Evolutionary conservation across 2,797 vertebrate species (phyloP).

Genomic region (Xyrichtys novacula): DNA sequence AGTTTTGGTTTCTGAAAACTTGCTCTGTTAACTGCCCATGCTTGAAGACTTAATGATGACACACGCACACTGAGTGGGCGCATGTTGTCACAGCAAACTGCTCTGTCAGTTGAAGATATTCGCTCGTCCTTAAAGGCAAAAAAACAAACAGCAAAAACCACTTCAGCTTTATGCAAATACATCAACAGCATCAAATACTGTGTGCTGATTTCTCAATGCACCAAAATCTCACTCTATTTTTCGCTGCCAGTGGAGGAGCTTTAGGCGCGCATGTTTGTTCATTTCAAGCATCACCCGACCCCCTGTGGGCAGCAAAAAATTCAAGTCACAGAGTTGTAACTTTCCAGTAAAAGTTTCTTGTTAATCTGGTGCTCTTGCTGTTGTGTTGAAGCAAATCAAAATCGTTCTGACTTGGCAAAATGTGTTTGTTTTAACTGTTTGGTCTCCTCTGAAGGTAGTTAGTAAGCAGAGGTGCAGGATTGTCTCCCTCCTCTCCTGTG

Average conservation of each 20-base stretch:
- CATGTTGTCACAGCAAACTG: slow-evolving; percentile 31
- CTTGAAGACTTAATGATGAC: slow-evolving; percentile 12
- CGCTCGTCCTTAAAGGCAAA: slow-evolving; percentile 30
- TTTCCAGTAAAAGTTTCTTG: not conserved
- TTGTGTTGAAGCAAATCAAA: not conserved
- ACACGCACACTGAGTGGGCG: slow-evolving; percentile 23
- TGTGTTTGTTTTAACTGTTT: not conserved
- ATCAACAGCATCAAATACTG: slow-evolving; percentile 23
- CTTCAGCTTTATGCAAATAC: slow-evolving; percentile 45
- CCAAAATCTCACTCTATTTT: slow-evolving; percentile 24
- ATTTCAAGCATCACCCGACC: slow-evolving; percentile 35
- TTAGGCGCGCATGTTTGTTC: slow-evolving; percentile 32
- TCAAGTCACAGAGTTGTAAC: slow-evolving; percentile 5
- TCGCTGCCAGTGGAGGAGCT: slow-evolving; percentile 39
- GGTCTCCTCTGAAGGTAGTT: slow-evolving; percentile 35
- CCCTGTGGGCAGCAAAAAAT: slow-evolving; percentile 43
- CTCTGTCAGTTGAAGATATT: slow-evolving; percentile 20
- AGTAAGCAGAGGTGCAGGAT: slow-evolving; percentile 49
- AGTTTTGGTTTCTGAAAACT: not conserved
- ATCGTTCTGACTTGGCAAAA: not conserved
- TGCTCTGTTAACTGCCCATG: not conserved
- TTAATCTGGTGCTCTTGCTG: not conserved
- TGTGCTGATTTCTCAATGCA: slow-evolving; percentile 27
- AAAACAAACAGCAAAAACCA: slow-evolving; percentile 32
- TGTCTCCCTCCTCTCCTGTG: slow-evolving; percentile 50